Base-by-base conservation (phyloP, 2,113 vertebrate species). In the Melanerpes aurifrons region DNA sequence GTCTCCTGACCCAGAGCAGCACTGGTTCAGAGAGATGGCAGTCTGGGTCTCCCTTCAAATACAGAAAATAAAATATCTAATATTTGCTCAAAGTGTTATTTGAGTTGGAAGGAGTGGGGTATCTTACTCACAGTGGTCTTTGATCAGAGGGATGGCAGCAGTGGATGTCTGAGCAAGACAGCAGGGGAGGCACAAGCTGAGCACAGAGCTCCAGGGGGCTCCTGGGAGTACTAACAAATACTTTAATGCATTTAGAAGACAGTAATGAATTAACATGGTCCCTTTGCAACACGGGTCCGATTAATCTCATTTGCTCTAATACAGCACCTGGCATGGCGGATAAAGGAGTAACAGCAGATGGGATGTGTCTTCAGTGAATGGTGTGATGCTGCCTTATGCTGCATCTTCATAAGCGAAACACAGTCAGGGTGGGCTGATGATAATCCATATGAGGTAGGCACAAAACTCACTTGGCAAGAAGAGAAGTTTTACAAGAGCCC, bases 291-390 rank as follows among this genome's bases (percentile, higher is more conserved):
- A 66, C 31, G 5, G 2, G 3, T 67, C 68, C 72, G 64, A 72
- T 67, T 86, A 92, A 85, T 90, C 77, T 78, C 1, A 78, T 94
- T 84, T 92, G 82, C 62, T 79, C 74, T 78, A 84, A 78, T 47
- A 11, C 7, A 5, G 21, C 18, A 9, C 70, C 72, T 82, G 85
- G 67, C 26, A 31, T 0, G 0, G 66, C 75, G 67, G 61, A 56
- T 87, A 59, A 89, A 91, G 53, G 57, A 78, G 57, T 57, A 88
- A 76, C 64, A 92, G 54, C 87, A 92, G 94, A 78, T 82, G 90
- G 86, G 76, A 56, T 2, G 2, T 7, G 26, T 47, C 70, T 83
- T 91, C 70, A 59, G 48, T 45, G 47, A 67, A 56, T 26, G 18
- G 32, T 64, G 56, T 68, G 61, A 21, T 54, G n/a, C n/a, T 35